A percentile compares a stretch with the other conserved stretches of the same genome.
These are phyloP conservation scores for Drosophila nigromelanica DNA, from an alignment of 1,140 invertebrate genomes.

Conservation along the genomic window DNA sequence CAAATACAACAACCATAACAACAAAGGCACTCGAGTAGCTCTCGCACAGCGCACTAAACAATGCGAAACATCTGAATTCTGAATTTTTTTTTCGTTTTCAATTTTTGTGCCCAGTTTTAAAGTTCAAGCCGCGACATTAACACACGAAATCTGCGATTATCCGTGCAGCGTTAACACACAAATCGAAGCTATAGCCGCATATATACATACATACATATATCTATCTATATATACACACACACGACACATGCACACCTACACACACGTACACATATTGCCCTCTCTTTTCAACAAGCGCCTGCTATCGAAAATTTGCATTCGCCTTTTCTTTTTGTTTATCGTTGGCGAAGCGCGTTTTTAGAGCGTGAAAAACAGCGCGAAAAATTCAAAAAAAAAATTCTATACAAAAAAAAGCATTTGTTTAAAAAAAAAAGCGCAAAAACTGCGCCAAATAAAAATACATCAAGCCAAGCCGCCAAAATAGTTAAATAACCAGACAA, in stretches of 20 bases:
- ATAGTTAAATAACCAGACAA: constrained; percentile 1
- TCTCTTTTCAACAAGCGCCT: neutral
- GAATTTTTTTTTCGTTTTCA: constrained; percentile 66
- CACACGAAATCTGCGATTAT: constrained; percentile 77
- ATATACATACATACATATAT: neutral
- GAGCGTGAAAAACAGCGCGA: constrained; percentile 31
- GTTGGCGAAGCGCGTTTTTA: constrained; percentile 22
- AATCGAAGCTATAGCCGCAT: constrained; percentile 11
- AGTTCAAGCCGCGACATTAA: constrained; percentile 81
- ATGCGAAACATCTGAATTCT: constrained; percentile 72
- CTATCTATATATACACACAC: neutral
- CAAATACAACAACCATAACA: constrained; percentile 19
- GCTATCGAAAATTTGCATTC: constrained; percentile 7
- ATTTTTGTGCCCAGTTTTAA: constrained; percentile 73
- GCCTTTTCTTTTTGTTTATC: constrained; percentile 25
- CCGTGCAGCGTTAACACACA: constrained; percentile 33
- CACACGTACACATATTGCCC: neutral
- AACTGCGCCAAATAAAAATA: neutral
- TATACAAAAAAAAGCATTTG: constrained; percentile 1
- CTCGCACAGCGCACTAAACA: constrained; percentile 69
- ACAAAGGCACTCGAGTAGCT: constrained; percentile 35
- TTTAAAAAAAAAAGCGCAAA: neutral
- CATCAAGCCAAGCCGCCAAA: neutral
- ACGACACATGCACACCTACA: neutral
- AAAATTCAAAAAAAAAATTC: constrained; percentile 2